Evolutionary conservation across 1,140 invertebrate species (phyloP).

Genomic region (Euschistus heros): DNA sequence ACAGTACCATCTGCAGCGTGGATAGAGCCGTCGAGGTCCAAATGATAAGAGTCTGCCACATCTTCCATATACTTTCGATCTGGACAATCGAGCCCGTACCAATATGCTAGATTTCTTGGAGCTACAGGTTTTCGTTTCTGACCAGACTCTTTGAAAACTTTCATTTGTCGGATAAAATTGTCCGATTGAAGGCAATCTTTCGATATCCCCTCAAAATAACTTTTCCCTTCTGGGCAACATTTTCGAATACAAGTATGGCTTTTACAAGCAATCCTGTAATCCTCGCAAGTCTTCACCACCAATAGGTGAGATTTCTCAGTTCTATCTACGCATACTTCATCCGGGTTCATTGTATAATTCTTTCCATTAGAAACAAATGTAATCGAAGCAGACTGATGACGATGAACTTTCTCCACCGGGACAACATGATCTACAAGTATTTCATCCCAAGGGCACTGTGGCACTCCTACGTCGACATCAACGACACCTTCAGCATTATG

Average conservation of each 20-base stretch:
- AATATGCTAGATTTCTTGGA: background rate
- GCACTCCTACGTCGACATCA: constrained; percentile 21
- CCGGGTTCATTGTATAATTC: constrained; percentile 21
- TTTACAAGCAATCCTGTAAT: constrained; percentile 12
- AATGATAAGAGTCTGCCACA: background rate
- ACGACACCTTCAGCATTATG: constrained; percentile 15
- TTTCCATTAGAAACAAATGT: constrained; percentile 3
- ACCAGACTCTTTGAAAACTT: background rate
- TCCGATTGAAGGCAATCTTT: background rate
- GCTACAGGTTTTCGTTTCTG: constrained; percentile 3
- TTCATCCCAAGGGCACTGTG: constrained; percentile 13
- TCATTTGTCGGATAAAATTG: background rate
- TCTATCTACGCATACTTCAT: constrained; percentile 26
- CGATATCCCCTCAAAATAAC: background rate
- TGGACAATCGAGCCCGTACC: background rate
- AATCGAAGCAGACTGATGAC: constrained; percentile 23
- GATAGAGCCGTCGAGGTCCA: constrained; percentile 1
- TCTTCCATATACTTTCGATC: background rate
- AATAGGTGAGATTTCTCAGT: constrained; percentile 19
- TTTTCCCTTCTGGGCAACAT: constrained; percentile 25
- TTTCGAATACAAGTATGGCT: constrained; percentile 24
- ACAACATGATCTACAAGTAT: constrained; percentile 24
- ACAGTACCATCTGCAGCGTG: constrained; percentile 1
- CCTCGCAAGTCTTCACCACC: constrained; percentile 24
- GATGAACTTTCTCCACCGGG: constrained; percentile 15